A percentile compares a stretch with the other conserved stretches of the same genome.
Evolutionary conservation across 1,140 invertebrate genomes (phyloP).

Genomic region (Micrasema minimum): DNA sequence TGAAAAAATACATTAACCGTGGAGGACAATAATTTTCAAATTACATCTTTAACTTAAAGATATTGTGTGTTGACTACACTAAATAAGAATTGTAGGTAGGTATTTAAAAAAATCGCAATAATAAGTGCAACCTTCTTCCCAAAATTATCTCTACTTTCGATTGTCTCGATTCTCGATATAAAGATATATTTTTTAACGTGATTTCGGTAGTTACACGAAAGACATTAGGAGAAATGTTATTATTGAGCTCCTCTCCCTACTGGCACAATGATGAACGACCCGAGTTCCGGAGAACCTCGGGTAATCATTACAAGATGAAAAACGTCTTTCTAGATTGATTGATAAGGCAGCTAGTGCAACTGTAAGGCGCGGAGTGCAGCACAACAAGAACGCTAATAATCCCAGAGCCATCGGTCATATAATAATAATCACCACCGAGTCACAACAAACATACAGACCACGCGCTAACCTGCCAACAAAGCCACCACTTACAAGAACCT

Average conservation of each 20-base stretch:
- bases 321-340: neutral
- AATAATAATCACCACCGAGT: conserved; percentile 17
- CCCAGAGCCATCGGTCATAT: neutral
- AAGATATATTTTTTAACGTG: neutral
- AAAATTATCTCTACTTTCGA: too few relatives aligned
- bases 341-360: conserved; percentile 5
- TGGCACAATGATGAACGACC: neutral
- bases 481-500: neutral
- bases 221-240: neutral
- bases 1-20: too few relatives aligned
- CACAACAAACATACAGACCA: conserved; percentile 14
- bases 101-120: too few relatives aligned
- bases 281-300: neutral
- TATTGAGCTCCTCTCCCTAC: neutral
- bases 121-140: too few relatives aligned
- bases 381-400: neutral
- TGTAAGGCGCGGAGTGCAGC: neutral
- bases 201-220: neutral
- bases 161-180: neutral
- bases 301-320: neutral
- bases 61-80: too few relatives aligned
- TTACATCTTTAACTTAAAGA: too few relatives aligned
- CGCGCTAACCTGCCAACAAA: neutral
- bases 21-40: too few relatives aligned
- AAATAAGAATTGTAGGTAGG: too few relatives aligned